Evolutionary conservation across 2,888 invertebrate genomes (phyloP).

Genomic region (Nycteola revayana): DNA sequence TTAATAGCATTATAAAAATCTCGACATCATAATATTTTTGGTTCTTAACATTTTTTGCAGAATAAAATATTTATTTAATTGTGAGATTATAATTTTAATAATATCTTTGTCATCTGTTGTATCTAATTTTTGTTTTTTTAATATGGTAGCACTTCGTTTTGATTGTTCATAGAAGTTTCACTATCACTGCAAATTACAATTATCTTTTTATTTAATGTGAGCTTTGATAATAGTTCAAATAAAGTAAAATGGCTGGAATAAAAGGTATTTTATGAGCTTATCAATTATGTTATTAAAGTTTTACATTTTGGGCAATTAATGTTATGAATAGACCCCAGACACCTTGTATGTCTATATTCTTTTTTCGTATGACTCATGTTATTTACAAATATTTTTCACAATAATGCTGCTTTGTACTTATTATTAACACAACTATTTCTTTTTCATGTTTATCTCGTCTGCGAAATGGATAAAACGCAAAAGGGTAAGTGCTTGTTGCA

Average conservation of each 20-base stretch:
- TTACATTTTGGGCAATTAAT: no score
- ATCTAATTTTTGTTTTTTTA: no score
- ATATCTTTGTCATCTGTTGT: no score
- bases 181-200: conserved; percentile 1
- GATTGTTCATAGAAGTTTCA: conserved; percentile 10
- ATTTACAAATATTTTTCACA: conserved; percentile 58
- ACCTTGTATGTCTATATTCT: conserved; percentile 16
- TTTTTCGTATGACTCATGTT: conserved; percentile 58
- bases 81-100: no score
- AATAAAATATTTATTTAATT: no score
- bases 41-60: no score
- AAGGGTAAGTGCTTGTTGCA: no score
- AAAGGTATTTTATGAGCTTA: conserved; percentile 65
- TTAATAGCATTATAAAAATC: no score
- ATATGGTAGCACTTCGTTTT: no score
- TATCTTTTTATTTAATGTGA: conserved; percentile 9
- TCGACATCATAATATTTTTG: no score
- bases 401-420: conserved; percentile 2
- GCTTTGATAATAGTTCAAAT: conserved; percentile 10
- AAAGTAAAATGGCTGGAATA: conserved; percentile 71
- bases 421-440: conserved; percentile 36
- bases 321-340: no score
- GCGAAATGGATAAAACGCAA: conserved; percentile 40
- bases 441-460: conserved; percentile 49
- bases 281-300: no score